These are phyloP conservation scores for Pegoplata infirma DNA, from an alignment of 2,888 invertebrate species.

Conservation along the genomic window DNA sequence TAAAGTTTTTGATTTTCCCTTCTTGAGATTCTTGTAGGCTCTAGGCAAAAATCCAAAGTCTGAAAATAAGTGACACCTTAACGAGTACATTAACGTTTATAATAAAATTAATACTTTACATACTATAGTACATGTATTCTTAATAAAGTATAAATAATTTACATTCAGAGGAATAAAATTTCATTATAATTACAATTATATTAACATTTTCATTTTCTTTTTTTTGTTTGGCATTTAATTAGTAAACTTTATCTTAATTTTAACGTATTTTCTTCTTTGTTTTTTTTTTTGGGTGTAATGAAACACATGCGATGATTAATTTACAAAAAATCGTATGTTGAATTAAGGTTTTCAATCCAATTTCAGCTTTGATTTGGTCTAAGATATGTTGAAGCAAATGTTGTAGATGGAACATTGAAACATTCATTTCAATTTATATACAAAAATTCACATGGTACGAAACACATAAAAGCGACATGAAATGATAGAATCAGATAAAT, in stretches of 20 bases:
- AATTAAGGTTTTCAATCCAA: background rate
- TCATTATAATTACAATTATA: no score
- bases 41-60: no score
- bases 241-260: background rate
- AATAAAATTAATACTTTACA: no score
- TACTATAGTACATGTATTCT: no score
- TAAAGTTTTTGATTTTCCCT: no score
- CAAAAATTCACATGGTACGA: background rate
- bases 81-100: no score
- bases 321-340: slow-evolving; percentile 10
- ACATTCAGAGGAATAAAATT: no score
- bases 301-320: background rate
- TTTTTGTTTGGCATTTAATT: background rate
- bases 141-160: no score
- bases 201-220: no score
- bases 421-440: background rate
- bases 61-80: no score
- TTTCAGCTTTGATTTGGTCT: slow-evolving; percentile 1
- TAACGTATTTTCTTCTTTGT: background rate
- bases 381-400: background rate
- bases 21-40: no score
- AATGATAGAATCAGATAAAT: background rate
- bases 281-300: background rate
- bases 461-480: background rate
- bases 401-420: no score